Evolutionary conservation across 2,113 vertebrate genomes (phyloP).

Genomic region (Psilopsiagon aurifrons): DNA sequence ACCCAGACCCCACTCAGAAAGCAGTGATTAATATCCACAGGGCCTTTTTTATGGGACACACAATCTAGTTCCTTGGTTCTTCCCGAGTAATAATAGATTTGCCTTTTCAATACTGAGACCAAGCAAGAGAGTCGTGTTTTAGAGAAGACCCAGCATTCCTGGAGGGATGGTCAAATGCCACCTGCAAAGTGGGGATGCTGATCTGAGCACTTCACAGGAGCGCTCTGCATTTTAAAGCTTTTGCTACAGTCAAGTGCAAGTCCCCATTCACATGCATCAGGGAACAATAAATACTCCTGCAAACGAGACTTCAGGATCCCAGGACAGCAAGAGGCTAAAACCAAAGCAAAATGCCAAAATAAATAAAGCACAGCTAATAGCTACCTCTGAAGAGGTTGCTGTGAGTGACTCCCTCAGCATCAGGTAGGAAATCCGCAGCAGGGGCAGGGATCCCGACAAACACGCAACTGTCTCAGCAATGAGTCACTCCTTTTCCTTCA

Average conservation of each 20-base stretch:
- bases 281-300: slow-evolving; percentile 30
- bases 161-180: background rate
- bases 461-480: background rate
- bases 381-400: slow-evolving; percentile 54
- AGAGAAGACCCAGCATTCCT: background rate
- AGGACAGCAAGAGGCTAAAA: slow-evolving; percentile 14
- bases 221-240: background rate
- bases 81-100: background rate
- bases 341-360: slow-evolving; percentile 45
- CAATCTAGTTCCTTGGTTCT: background rate
- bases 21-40: background rate
- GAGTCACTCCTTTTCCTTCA: slow-evolving; percentile 37
- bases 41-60: background rate
- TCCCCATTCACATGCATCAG: background rate
- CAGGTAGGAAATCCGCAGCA: slow-evolving; percentile 20
- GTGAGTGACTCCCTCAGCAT: slow-evolving; percentile 19
- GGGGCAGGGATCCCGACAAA: slow-evolving; percentile 16
- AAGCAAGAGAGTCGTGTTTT: background rate
- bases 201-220: background rate
- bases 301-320: slow-evolving; percentile 26
- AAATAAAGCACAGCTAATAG: slow-evolving; percentile 58
- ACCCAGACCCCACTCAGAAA: background rate
- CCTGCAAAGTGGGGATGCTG: background rate
- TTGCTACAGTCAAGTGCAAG: background rate
- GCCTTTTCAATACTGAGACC: background rate